Base-by-base conservation (phyloP, 2,113 vertebrate genomes). In the Vimba vimba region DNA sequence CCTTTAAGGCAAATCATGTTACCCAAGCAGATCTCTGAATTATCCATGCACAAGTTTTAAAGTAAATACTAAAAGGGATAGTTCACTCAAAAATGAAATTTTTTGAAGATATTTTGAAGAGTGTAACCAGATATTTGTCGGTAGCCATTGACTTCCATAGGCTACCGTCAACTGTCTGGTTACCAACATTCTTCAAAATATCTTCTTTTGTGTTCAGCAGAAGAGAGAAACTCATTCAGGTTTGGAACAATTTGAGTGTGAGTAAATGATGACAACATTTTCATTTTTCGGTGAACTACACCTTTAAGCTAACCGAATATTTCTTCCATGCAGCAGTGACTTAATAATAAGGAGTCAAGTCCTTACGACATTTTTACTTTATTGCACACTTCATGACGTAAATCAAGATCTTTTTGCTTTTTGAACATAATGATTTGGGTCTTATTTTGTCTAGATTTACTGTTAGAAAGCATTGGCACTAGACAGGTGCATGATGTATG, bases 1-100 rank as follows among this genome's bases (percentile, higher is more conserved):
- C 69, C 62, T 81, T 82, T 47, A 71, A 84, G 27, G 27, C 77
- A 85, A 66, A 27, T 87, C 17, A 47, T 78, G 60, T 82, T 78
- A 78, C 69, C 75, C 57, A 23, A 69, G 73, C 43, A 64, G 15
- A 25, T 9, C 39, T 73, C 33, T 64, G 12, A 86, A 86, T 88
- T 36, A 82, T 78, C 55, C 50, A 68, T 75, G 11, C 21, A 85
- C 19, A 57, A 1, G 55, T 57, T 57, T 57, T 57, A 57, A 57
- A 62, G 4, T 79, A 45, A 60, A 79, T 79, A 43, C 33, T 43
- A 43, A 43, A 43, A 43, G 43, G 43, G 8, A 43, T 43, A 43
- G 43, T 43, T 43, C 43, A 43, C 43, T 8, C 43, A 9, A 10
- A 43, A 43, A 43, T 43, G 39, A 8, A 8, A 1, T 2, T 2